These are phyloP conservation scores for Deroptyus accipitrinus DNA, from an alignment of 2,113 vertebrate species.

Conservation along the genomic window DNA sequence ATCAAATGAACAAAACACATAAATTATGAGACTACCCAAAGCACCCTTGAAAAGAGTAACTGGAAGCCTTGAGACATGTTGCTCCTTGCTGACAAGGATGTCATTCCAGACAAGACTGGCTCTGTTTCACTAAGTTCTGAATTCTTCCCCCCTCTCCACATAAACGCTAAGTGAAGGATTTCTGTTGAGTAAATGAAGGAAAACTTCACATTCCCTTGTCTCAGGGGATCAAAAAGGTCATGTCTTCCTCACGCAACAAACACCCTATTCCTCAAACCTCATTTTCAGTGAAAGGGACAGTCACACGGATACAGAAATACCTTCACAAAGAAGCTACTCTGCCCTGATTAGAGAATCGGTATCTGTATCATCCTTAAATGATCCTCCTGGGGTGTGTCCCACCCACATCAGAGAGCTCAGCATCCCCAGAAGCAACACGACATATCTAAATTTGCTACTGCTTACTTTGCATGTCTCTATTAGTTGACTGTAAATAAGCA, in stretches of 20 bases:
- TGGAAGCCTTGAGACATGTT: conserved; percentile 7
- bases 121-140: background rate
- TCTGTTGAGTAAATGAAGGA: background rate
- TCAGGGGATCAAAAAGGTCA: background rate
- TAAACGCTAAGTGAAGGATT: background rate
- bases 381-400: background rate
- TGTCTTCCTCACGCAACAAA: background rate
- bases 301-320: background rate
- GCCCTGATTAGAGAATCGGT: background rate
- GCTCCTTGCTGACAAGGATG: background rate
- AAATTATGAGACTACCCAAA: conserved; percentile 8
- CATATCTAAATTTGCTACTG: background rate
- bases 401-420: conserved; percentile 13
- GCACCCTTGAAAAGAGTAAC: background rate
- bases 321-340: background rate
- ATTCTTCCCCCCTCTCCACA: background rate
- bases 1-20: background rate
- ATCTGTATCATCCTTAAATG: background rate
- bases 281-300: background rate
- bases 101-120: background rate
- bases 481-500: background rate
- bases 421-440: background rate
- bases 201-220: background rate
- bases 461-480: background rate
- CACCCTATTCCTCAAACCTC: background rate